Evolutionary conservation across 2,797 vertebrate genomes (phyloP).

Genomic region (Petrocephalus sullivani): DNA sequence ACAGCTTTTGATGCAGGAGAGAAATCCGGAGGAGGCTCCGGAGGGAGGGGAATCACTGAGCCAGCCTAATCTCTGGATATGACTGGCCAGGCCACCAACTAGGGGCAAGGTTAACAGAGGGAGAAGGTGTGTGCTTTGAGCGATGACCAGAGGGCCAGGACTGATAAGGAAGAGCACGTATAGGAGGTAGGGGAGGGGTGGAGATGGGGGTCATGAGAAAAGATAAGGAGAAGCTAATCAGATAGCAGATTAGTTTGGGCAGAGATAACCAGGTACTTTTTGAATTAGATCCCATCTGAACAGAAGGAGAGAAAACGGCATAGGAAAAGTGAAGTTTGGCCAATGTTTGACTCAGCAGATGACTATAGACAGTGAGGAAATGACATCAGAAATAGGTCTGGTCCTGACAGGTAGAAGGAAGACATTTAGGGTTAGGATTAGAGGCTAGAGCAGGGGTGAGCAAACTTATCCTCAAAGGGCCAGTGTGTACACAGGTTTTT

Average conservation of each 20-base stretch:
- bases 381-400: not conserved
- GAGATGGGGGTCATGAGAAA: constrained; percentile 36
- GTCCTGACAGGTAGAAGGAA: not conserved
- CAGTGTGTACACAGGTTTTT: too few relatives aligned
- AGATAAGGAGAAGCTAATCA: constrained; percentile 62
- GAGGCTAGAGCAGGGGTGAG: too few relatives aligned
- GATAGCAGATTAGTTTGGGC: constrained; percentile 52
- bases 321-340: not conserved
- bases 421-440: not conserved
- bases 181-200: constrained; percentile 48
- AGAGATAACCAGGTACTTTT: constrained; percentile 60
- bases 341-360: not conserved
- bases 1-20: not conserved
- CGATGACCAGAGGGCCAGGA: constrained; percentile 46
- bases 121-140: not conserved
- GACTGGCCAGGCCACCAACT: constrained; percentile 1
- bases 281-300: constrained; percentile 19
- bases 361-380: not conserved
- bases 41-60: not conserved
- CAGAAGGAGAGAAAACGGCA: not conserved
- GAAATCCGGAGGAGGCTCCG: not conserved
- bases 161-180: constrained; percentile 61
- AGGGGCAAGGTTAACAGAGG: constrained; percentile 41
- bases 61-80: not conserved
- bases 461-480: too few relatives aligned